Conservation (phyloP, 2,888 invertebrate species). For the Euclidia mi region DNA sequence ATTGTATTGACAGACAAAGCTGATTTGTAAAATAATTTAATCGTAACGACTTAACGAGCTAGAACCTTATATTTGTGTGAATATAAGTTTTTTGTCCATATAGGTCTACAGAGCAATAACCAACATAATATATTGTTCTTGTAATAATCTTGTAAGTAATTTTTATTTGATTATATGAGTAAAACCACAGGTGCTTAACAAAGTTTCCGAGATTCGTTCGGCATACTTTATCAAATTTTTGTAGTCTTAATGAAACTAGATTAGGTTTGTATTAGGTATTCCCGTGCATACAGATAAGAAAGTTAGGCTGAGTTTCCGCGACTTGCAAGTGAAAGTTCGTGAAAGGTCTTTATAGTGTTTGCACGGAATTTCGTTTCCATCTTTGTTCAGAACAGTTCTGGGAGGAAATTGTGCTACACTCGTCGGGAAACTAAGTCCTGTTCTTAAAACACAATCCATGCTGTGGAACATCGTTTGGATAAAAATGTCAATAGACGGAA, state of each 20-base stretch:
- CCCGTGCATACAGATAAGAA: conserved; percentile 43
- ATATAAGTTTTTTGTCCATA: no score
- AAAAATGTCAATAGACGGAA: conserved; percentile 39
- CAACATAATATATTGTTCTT: no score
- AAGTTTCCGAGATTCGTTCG: neutral
- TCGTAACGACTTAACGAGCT: no score
- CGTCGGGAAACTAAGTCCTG: conserved; percentile 64
- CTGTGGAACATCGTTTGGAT: conserved; percentile 57
- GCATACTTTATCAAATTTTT: conserved; percentile 19
- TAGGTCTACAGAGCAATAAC: no score
- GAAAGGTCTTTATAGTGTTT: conserved; percentile 75
- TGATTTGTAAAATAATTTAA: no score
- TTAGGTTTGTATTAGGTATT: conserved; percentile 15
- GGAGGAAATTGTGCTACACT: conserved; percentile 64
- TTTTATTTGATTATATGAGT: neutral
- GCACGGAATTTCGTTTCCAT: conserved; percentile 70
- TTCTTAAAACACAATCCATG: conserved; percentile 68
- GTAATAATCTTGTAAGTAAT: no score
- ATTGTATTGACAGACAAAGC: no score
- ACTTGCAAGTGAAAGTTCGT: conserved; percentile 67
- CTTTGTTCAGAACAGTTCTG: conserved; percentile 66
- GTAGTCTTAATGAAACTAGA: conserved; percentile 36
- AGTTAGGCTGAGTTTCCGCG: conserved; percentile 35
- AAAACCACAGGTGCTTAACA: neutral
- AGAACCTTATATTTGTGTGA: no score